Percentiles rank a stretch among this genome's conserved stretches.
These are phyloP conservation scores for Malurus melanocephalus DNA, from an alignment of 2,113 vertebrate species.

Conservation along the genomic window DNA sequence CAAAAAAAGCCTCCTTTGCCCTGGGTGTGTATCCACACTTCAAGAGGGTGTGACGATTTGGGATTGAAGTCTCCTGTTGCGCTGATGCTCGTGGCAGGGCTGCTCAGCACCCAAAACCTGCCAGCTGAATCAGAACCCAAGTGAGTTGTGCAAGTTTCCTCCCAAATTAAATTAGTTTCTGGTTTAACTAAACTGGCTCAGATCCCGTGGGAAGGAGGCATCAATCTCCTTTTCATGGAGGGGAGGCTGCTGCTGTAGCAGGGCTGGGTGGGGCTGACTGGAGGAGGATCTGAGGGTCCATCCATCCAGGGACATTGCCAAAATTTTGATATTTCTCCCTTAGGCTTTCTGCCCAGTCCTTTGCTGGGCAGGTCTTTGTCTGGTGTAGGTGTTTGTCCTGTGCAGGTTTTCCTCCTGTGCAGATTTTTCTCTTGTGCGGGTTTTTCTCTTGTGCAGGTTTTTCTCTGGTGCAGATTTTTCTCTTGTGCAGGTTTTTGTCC, in stretches of 20 bases:
- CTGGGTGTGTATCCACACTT: fast-evolving
- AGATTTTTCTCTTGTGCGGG: too few species aligned
- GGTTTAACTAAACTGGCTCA: neutral
- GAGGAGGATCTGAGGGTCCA: fast-evolving
- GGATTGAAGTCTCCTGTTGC: neutral
- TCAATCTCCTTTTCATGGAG: neutral
- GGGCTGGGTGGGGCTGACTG: neutral
- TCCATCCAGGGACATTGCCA: neutral
- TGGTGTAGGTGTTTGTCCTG: neutral
- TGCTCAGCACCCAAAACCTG: neutral
- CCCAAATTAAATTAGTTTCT: neutral
- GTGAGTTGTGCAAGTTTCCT: neutral
- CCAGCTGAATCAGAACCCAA: neutral
- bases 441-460: too few species aligned
- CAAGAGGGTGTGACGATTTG: neutral
- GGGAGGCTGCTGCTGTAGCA: neutral
- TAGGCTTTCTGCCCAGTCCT: too few species aligned
- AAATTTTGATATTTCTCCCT: neutral
- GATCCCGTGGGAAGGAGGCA: neutral
- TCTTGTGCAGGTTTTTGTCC: neutral
- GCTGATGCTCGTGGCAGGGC: fast-evolving
- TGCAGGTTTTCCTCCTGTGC: neutral
- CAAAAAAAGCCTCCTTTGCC: neutral
- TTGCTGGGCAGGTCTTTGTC: too few species aligned
- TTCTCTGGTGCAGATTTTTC: too few species aligned